Conservation (phyloP, 2,797 vertebrate genomes). For the Dromococcyx pavoninus region DNA sequence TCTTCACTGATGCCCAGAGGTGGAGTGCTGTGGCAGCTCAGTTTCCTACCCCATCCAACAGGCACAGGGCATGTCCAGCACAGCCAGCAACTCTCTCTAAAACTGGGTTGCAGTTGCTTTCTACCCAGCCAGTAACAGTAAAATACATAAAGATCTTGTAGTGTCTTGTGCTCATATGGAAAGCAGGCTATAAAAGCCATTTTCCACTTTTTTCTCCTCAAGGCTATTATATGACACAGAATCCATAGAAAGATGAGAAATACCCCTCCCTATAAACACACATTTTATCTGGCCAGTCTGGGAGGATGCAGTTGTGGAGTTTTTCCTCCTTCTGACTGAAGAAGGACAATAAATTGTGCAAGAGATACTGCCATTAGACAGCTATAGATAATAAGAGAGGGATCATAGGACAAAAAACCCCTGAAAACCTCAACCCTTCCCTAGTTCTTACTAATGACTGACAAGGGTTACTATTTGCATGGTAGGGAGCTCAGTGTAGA, state of each 20-base stretch:
- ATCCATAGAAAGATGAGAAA: background rate
- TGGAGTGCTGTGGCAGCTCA: background rate
- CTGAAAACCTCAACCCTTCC: accelerated
- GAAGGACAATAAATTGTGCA: background rate
- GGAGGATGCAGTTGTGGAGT: background rate
- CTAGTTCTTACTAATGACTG: background rate
- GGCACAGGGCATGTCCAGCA: accelerated
- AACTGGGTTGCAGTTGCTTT: background rate
- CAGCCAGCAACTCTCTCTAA: background rate
- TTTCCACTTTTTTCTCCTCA: background rate
- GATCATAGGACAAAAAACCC: background rate
- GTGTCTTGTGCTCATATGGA: background rate
- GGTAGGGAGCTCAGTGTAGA: background rate
- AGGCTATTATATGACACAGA: background rate
- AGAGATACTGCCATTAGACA: background rate
- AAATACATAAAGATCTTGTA: background rate
- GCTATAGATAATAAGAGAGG: background rate
- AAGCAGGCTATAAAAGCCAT: background rate
- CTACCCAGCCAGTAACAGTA: background rate
- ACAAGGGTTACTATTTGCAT: background rate
- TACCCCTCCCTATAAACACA: background rate
- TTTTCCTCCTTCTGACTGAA: background rate
- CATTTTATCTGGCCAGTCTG: background rate
- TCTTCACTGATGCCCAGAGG: background rate
- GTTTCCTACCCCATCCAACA: background rate